phyloP scores from a whole-genome alignment of 2,888 invertebrate species.

The Tetranychus truncatus region DNA sequence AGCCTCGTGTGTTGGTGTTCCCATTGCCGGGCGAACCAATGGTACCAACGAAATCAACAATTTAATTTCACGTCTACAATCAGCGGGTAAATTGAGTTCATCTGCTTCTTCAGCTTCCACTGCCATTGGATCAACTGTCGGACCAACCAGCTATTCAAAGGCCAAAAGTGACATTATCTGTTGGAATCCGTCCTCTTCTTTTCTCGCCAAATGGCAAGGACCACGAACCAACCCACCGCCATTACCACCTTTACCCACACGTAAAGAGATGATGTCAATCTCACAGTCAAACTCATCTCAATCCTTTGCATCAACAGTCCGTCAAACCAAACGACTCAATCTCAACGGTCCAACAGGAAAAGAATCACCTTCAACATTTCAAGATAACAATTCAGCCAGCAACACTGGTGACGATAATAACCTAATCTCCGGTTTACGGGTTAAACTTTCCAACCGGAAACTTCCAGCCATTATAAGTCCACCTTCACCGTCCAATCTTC shows the following conservation, averaged over 20 bases:
- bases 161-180: background rate
- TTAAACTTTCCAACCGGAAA: background rate
- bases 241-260: background rate
- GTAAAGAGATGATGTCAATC: background rate
- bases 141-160: background rate
- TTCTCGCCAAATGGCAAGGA: background rate
- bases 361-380: no score
- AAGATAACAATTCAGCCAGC: no score
- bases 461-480: background rate
- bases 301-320: no score
- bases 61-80: background rate
- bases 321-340: no score
- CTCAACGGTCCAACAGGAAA: no score
- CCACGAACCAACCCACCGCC: background rate
- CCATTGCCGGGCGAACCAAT: background rate
- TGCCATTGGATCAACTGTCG: background rate
- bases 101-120: background rate
- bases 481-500: background rate
- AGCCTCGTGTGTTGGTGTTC: background rate
- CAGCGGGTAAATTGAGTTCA: background rate
- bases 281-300: no score
- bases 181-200: background rate
- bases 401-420: background rate
- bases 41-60: background rate
- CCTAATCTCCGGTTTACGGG: background rate